These are phyloP conservation scores for Ectropis crepuscularia DNA, from an alignment of 2,888 invertebrate species.

Conservation along the genomic window DNA sequence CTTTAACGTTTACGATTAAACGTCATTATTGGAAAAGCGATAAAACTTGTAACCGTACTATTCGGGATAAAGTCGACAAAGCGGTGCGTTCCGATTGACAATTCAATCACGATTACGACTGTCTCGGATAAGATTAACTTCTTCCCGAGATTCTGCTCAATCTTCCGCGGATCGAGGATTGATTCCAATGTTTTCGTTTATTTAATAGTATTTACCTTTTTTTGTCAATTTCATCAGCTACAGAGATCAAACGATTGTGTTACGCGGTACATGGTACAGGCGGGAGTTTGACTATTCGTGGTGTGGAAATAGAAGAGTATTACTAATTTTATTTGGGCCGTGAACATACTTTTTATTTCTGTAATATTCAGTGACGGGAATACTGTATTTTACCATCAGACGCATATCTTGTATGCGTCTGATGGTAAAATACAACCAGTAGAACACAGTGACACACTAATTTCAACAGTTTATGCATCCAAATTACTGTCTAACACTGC, in stretches of 20 bases:
- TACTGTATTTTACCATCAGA: too few relatives aligned
- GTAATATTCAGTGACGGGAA: too few relatives aligned
- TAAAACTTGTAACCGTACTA: conserved; percentile 53
- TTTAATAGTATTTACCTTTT: not conserved
- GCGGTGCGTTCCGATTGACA: conserved; percentile 39
- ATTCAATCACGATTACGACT: conserved; percentile 45
- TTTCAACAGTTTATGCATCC: too few relatives aligned
- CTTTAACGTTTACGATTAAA: conserved; percentile 51
- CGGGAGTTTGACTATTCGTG: too few relatives aligned
- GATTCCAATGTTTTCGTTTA: conserved; percentile 13
- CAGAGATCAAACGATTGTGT: not conserved
- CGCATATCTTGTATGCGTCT: too few relatives aligned
- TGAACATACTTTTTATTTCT: too few relatives aligned
- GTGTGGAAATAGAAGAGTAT: too few relatives aligned
- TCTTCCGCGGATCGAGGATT: conserved; percentile 17
- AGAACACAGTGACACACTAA: too few relatives aligned
- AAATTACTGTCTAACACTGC: too few relatives aligned
- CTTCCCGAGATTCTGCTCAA: conserved; percentile 22
- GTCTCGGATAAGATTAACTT: conserved; percentile 41
- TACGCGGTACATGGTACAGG: too few relatives aligned
- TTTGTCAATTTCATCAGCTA: not conserved
- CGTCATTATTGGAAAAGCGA: conserved; percentile 60
- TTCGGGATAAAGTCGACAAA: conserved; percentile 55
- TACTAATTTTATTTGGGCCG: too few relatives aligned
- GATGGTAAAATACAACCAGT: too few relatives aligned